Conservation (phyloP, 2,113 vertebrate species). For the Orientallactaga bullata region DNA sequence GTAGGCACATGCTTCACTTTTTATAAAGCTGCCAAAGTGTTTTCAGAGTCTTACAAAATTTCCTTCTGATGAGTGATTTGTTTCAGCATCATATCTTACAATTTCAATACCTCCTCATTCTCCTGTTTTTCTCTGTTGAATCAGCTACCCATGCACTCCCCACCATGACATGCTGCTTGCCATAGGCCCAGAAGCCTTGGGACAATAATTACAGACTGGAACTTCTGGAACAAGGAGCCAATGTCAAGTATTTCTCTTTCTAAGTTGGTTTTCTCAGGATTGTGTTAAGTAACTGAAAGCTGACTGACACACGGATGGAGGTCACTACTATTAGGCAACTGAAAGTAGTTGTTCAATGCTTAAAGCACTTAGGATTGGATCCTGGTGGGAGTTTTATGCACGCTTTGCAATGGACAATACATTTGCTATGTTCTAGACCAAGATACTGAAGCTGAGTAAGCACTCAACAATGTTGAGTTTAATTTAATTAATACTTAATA, state of each 20-base stretch:
- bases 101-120: neutral
- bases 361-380: neutral
- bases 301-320: neutral
- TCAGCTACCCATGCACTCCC: neutral
- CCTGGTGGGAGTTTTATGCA: neutral
- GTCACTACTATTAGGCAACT: neutral
- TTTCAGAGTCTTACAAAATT: constrained; percentile 30
- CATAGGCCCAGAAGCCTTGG: neutral
- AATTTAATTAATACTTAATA: constrained; percentile 23
- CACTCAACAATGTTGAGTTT: neutral
- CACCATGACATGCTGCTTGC: neutral
- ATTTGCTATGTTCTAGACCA: neutral
- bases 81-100: constrained; percentile 34
- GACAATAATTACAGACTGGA: neutral
- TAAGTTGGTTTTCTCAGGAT: neutral
- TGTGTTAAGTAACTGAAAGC: neutral
- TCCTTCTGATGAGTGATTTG: constrained; percentile 28
- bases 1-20: constrained; percentile 50
- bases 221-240: neutral
- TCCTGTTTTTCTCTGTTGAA: neutral
- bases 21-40: constrained; percentile 43
- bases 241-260: neutral
- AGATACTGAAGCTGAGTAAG: neutral
- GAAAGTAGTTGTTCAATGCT: neutral
- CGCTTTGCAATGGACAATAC: neutral